These are phyloP conservation scores for Drosophila leontia DNA, from an alignment of 1,140 invertebrate genomes.

Conservation along the genomic window DNA sequence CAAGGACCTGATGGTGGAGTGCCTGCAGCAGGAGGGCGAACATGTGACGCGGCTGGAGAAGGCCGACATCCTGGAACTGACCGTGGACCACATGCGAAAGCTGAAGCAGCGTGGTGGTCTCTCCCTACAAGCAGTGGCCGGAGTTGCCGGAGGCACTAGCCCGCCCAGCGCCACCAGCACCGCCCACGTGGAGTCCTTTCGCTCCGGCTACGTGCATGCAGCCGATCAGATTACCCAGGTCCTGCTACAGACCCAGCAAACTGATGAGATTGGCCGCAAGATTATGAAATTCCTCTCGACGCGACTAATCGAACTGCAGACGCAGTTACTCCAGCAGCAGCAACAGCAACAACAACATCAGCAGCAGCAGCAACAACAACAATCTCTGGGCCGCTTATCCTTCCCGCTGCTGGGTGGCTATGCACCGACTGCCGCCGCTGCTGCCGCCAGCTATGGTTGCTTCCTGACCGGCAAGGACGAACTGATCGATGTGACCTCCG, in stretches of 20 bases:
- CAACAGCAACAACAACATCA: slow-evolving; percentile 52
- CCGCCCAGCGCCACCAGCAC: slow-evolving; percentile 40
- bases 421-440: slow-evolving; percentile 57
- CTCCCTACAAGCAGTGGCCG: slow-evolving; percentile 84
- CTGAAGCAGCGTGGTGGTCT: slow-evolving; percentile 87
- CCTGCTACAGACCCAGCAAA: slow-evolving; percentile 90
- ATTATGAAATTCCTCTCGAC: slow-evolving; percentile 95
- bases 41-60: slow-evolving; percentile 95
- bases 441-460: slow-evolving; percentile 65
- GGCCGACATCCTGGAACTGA: slow-evolving; percentile 98
- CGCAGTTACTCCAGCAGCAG: slow-evolving; percentile 71
- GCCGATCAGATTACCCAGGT: slow-evolving; percentile 96
- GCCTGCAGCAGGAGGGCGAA: slow-evolving; percentile 94
- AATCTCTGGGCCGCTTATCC: slow-evolving; percentile 50
- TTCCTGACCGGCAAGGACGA: slow-evolving; percentile 71
- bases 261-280: slow-evolving; percentile 91
- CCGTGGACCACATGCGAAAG: slow-evolving; percentile 96
- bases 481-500: slow-evolving; percentile 81
- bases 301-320: slow-evolving; percentile 88
- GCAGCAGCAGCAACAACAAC: slow-evolving; percentile 39
- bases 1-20: slow-evolving; percentile 96
- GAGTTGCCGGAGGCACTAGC: slow-evolving; percentile 25
- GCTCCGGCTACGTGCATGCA: slow-evolving; percentile 96
- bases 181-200: slow-evolving; percentile 92
- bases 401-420: slow-evolving; percentile 69